Conservation (phyloP, 2,888 invertebrate species). For the Rhimphoctona megacephalus region DNA sequence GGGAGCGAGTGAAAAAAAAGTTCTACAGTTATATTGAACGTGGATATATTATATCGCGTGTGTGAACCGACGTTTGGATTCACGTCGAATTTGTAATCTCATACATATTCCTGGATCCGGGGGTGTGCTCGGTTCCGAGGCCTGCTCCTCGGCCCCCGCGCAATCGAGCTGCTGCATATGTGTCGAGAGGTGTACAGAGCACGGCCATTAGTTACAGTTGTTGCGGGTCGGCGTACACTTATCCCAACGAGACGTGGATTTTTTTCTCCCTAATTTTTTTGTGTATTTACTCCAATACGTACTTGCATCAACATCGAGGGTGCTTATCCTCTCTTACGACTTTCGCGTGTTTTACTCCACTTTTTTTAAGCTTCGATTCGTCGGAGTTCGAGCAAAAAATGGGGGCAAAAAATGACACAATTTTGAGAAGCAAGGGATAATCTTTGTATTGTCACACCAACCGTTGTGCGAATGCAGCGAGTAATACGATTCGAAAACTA, state of each 20-base stretch:
- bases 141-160: conserved; percentile 28
- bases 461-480: not conserved
- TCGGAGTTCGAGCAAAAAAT: not conserved
- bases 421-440: conserved; percentile 38
- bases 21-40: conserved; percentile 41
- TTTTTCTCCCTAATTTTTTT: conserved; percentile 28
- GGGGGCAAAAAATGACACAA: conserved; percentile 31
- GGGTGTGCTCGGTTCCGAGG: conserved; percentile 45
- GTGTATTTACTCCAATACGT: conserved; percentile 14
- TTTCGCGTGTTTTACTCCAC: conserved; percentile 24
- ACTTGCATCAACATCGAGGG: conserved; percentile 50
- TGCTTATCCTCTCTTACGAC: conserved; percentile 53
- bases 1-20: conserved; percentile 5
- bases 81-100: conserved; percentile 69
- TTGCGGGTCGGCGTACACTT: conserved; percentile 65
- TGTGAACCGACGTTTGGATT: conserved; percentile 67
- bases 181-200: conserved; percentile 62
- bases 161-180: conserved; percentile 49
- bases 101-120: conserved; percentile 64
- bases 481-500: not conserved
- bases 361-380: conserved; percentile 15
- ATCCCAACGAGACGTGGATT: conserved; percentile 59
- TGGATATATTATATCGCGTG: conserved; percentile 67
- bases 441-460: not conserved
- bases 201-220: conserved; percentile 68